Base-by-base conservation (phyloP, 2,888 invertebrate species). In the Drosophila setosimentum region DNA sequence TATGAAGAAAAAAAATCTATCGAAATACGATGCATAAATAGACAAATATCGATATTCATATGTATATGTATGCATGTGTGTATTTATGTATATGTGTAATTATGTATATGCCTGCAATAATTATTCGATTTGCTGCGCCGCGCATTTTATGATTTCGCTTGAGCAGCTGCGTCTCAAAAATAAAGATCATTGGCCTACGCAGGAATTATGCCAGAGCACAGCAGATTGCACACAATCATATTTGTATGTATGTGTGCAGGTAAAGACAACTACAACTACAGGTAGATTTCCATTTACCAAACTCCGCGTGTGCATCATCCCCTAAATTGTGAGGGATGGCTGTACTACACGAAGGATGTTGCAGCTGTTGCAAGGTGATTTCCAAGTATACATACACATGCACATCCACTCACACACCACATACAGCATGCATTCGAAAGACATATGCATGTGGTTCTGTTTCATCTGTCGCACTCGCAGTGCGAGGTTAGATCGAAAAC, bases 361-460 rank as follows among this genome's bases (percentile, higher is more conserved):
- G 86, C 87, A 91, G 90, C 91, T 91, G 90, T 81, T 86, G 89
- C 89, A 91, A 90, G 90, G 91, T 90, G 90, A 89, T 88, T 84
- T 82, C 84, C 80, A 66, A 65, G 69, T 72, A 68, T 50, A 29
- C 65, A 69, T 24, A 68, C 68, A 62, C 40, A 57, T 59, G 7
- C 18, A 66, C 54, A 16, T 11, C 21, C 24, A 24, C 1, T 8
- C 29, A 49, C 33, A 33, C 5, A 33, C 33, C 16, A 24, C 35
- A 35, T 29, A 8, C 53, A 54, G 24, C 49, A 68, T 60, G 45
- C 58, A 66, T 51, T 51, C 66, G 35, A 66, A 68, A 51, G 63
- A 60, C 27, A 61, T 60, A 61, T 62, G 64, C 58, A 57, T 58
- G 66, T 65, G 30, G 61, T 29, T 51, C 58, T 71, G 67, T 78